A percentile compares a stretch with the other conserved stretches of the same genome.
Conservation (phyloP, 2,113 vertebrate genomes). For the Oryzias curvinotus region DNA sequence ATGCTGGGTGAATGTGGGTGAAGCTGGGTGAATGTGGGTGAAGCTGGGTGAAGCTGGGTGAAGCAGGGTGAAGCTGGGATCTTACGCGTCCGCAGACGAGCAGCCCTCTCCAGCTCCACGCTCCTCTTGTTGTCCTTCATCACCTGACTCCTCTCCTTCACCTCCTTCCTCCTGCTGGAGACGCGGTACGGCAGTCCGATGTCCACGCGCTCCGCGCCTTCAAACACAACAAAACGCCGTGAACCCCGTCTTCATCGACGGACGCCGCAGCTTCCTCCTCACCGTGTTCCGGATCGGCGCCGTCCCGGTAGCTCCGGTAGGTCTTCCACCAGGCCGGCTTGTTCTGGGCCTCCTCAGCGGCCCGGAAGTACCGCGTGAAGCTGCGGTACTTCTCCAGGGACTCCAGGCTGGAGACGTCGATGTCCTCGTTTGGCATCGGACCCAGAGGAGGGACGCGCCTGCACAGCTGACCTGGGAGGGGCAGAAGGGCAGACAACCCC, state of each 20-base stretch:
- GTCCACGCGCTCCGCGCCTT: constrained; percentile 69
- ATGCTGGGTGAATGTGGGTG: too few species aligned
- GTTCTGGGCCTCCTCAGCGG: constrained; percentile 74
- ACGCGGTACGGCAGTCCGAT: constrained; percentile 78
- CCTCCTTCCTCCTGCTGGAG: constrained; percentile 35
- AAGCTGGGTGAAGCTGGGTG: too few species aligned
- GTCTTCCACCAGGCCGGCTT: constrained; percentile 87
- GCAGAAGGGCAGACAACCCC: constrained; percentile 58
- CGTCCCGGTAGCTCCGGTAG: constrained; percentile 71
- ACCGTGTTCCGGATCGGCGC: constrained; percentile 64
- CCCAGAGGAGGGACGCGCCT: constrained; percentile 77
- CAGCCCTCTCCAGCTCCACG: constrained; percentile 79
- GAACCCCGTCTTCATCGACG: rapidly evolving
- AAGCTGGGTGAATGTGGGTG: too few species aligned
- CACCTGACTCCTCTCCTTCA: constrained; percentile 75
- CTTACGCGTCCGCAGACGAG: constrained; percentile 82
- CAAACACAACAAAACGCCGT: neutral
- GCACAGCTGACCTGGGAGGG: constrained; percentile 45
- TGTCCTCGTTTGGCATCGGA: constrained; percentile 87
- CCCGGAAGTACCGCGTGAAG: constrained; percentile 80
- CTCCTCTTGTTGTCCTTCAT: constrained; percentile 79
- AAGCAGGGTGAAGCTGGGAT: neutral
- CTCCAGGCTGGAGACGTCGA: constrained; percentile 75
- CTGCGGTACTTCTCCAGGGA: constrained; percentile 83
- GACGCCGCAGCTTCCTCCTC: constrained; percentile 5